Base-by-base conservation (phyloP, 1,140 invertebrate species). In the Drosophila yakuba region DNA sequence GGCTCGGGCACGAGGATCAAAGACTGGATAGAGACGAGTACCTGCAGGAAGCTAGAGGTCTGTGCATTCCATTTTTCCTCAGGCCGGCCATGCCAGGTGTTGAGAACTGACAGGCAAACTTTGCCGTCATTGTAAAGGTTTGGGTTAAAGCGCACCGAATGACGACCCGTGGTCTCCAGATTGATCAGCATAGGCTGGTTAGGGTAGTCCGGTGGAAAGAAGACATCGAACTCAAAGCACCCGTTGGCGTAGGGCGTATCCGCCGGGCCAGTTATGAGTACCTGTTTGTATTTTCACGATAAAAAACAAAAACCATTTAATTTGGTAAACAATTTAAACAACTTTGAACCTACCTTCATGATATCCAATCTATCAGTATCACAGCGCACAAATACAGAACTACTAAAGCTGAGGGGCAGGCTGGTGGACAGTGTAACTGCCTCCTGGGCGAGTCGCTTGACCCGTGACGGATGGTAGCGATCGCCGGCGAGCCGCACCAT, bases 51-150 rank as follows among this genome's bases (percentile, higher is more conserved):
- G 93, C 97, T 99, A 48, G 98, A 99, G 0, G 98, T 98, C 91
- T 98, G 97, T 44, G 98, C 96, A 93, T 98, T 99, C 98, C 98
- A 99, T 93, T 99, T 98, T 92, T 99, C 98, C 93, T 99, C 98
- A n/a, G 98, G 98, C 63, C 98, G 94, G 5, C 98, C 98, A 93
- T 99, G 98, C 98, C 98, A 99, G 0, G 98, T 99, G 92, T 99
- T 99, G 23, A 99, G 93, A 63, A 99, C 97, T 78, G 97, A 98
- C 78, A 99, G 95, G 93, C 98, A 99, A 54, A 99, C 98, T 94
- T 98, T 98, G 52, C 98, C 98, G 93, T 99, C 98, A 93, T 98
- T 98, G 93, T 99, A 99, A 23, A 99, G 94, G 95, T 99, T 99
- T 25, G 98, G 98, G 94, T 99, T 99, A 92, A 99, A 99, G 71